Percentiles rank a stretch among this genome's conserved stretches.
Evolutionary conservation across 1,140 invertebrate genomes (phyloP).

Genomic region (Zaprionus gabonicus): DNA sequence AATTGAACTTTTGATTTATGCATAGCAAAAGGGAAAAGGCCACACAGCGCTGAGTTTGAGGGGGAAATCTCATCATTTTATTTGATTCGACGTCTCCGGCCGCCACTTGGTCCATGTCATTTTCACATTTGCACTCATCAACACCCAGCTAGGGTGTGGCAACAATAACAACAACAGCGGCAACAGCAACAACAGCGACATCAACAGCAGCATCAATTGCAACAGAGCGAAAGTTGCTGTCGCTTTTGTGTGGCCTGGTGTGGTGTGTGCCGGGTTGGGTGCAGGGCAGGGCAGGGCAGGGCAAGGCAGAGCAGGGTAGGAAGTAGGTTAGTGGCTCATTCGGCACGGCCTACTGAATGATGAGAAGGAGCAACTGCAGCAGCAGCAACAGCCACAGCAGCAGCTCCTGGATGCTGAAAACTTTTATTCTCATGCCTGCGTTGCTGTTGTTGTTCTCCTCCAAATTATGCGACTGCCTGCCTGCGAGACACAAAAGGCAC

Average conservation of each 20-base stretch:
- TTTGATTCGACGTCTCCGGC: slow-evolving; percentile 45
- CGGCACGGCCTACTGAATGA: slow-evolving; percentile 74
- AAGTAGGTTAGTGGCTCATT: slow-evolving; percentile 82
- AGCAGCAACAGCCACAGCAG: slow-evolving; percentile 51
- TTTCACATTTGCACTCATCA: slow-evolving; percentile 76
- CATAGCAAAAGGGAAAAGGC: slow-evolving; percentile 51
- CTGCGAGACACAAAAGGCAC: slow-evolving; percentile 35
- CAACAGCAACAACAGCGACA: slow-evolving; percentile 5
- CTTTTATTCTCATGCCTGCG: slow-evolving; percentile 15
- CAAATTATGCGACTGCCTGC: slow-evolving; percentile 33
- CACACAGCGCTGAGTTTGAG: slow-evolving; percentile 8
- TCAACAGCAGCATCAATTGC: slow-evolving; percentile 21
- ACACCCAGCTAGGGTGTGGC: slow-evolving; percentile 67
- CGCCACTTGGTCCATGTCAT: slow-evolving; percentile 56
- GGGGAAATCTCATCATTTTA: slow-evolving; percentile 72
- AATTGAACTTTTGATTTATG: slow-evolving; percentile 78
- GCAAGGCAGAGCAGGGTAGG: slow-evolving; percentile 30
- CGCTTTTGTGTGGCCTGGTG: slow-evolving; percentile 49
- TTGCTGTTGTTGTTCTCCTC: slow-evolving; percentile 20
- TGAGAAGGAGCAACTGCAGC: slow-evolving; percentile 71
- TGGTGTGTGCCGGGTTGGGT: slow-evolving; percentile 6
- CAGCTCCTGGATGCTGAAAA: slow-evolving; percentile 49
- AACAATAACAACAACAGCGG: slow-evolving; percentile 24
- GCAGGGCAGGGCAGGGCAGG: not conserved
- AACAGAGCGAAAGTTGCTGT: slow-evolving; percentile 46